Evolutionary conservation across 2,888 invertebrate genomes (phyloP).

Genomic region (Drosophila suboccidentalis): DNA sequence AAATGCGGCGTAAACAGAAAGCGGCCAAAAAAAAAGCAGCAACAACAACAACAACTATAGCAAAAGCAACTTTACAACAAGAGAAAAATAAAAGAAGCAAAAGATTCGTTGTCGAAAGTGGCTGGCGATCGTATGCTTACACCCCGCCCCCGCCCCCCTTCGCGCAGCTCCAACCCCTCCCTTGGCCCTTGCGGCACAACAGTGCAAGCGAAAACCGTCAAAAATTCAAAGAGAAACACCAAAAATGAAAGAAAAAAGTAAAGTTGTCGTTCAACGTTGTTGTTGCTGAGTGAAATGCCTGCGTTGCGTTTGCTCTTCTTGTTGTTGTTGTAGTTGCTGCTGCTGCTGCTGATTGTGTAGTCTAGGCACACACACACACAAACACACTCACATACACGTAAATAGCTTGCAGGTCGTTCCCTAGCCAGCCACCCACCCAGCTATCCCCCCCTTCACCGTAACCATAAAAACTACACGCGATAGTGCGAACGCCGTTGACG

Average conservation of each 20-base stretch:
- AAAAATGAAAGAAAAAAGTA: conserved; percentile 26
- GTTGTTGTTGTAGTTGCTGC: conserved; percentile 13
- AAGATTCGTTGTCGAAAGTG: conserved; percentile 72
- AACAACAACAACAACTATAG: conserved; percentile 9
- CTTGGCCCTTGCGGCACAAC: conserved; percentile 33
- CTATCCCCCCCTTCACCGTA: conserved; percentile 13
- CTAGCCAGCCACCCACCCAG: conserved; percentile 34
- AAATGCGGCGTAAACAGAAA: conserved; percentile 79
- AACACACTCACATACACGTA: conserved; percentile 26
- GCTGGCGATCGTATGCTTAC: conserved; percentile 47
- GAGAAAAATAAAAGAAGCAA: conserved; percentile 50
- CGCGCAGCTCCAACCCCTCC: background rate
- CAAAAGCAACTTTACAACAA: conserved; percentile 9
- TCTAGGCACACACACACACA: conserved; percentile 61
- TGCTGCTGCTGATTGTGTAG: conserved; percentile 71
- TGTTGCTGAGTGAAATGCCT: conserved; percentile 68
- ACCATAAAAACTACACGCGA: conserved; percentile 53
- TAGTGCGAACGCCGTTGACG: conserved; percentile 64
- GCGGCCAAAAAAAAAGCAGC: conserved; percentile 54
- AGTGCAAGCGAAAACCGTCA: conserved; percentile 40
- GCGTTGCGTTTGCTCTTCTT: conserved; percentile 50
- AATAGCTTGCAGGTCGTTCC: conserved; percentile 60
- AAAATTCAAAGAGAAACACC: conserved; percentile 40
- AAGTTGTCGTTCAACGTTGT: conserved; percentile 53
- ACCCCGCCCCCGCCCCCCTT: background rate